Conservation (phyloP, 1,140 invertebrate genomes). For the Branchinecta lindahli region DNA sequence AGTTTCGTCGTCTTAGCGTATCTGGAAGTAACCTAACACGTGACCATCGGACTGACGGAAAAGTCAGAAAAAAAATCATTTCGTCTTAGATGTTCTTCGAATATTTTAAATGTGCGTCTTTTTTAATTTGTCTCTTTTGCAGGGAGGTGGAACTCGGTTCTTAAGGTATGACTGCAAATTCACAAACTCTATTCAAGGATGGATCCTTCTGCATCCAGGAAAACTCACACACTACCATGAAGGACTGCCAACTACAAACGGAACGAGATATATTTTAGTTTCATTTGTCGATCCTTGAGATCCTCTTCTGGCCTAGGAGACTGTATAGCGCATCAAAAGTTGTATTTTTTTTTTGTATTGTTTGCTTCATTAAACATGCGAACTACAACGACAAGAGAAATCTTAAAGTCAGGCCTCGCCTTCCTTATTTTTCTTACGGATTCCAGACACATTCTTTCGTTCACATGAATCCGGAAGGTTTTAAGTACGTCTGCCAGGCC, state of each 20-base stretch:
- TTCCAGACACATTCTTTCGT: too few species aligned
- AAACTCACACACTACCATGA: conserved; percentile 46
- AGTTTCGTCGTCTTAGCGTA: not conserved
- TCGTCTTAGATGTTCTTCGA: not conserved
- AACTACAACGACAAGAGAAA: too few species aligned
- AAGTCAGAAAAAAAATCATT: not conserved
- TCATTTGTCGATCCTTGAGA: conserved; percentile 45
- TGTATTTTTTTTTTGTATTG: too few species aligned
- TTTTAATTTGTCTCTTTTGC: conserved; percentile 15
- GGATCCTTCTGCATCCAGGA: conserved; percentile 44
- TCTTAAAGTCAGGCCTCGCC: too few species aligned
- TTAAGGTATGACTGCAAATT: conserved; percentile 43
- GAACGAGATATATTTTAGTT: conserved; percentile 45
- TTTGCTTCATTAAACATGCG: too few species aligned
- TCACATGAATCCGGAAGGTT: too few species aligned
- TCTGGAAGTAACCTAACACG: not conserved
- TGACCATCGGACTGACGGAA: not conserved
- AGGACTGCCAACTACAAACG: conserved; percentile 38
- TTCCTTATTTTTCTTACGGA: too few species aligned
- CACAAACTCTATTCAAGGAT: conserved; percentile 34
- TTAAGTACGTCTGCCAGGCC: too few species aligned
- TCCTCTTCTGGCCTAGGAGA: too few species aligned
- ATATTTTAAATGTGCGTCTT: not conserved
- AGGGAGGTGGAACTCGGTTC: conserved; percentile 43
- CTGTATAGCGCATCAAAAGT: too few species aligned